phyloP scores from a whole-genome alignment of 2,888 invertebrate species.

The Laothoe populi region DNA sequence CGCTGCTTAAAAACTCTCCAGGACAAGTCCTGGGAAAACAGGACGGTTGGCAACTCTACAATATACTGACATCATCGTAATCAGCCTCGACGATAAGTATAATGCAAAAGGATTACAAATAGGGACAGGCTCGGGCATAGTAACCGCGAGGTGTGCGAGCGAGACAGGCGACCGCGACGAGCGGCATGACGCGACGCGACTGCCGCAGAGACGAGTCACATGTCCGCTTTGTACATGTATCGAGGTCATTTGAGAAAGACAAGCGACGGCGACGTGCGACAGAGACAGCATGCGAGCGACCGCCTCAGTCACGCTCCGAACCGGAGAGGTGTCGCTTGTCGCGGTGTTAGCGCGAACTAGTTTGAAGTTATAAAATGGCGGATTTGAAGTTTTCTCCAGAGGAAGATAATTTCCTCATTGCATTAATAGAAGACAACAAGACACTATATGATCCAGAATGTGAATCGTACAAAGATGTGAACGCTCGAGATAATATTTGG shows the following conservation, averaged over 20 bases:
- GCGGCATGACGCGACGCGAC: not conserved
- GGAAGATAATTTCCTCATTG: constrained; percentile 8
- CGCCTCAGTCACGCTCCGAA: not conserved
- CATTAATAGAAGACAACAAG: constrained; percentile 9
- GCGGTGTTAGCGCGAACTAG: not conserved
- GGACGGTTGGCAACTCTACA: too few species aligned
- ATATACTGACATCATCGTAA: too few species aligned
- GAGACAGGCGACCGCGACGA: constrained; percentile 16
- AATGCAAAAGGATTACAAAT: not conserved
- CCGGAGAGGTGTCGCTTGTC: constrained; percentile 12
- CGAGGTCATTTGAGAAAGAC: constrained; percentile 4
- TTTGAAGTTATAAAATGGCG: constrained; percentile 13
- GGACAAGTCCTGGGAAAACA: too few species aligned
- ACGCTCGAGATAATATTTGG: constrained; percentile 13
- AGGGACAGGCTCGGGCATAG: not conserved
- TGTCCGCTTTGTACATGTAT: not conserved
- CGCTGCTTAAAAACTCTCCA: too few species aligned
- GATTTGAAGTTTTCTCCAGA: constrained; percentile 12
- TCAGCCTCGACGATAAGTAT: too few species aligned
- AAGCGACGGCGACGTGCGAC: constrained; percentile 23
- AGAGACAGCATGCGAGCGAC: constrained; percentile 20
- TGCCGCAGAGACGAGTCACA: not conserved
- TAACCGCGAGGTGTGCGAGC: not conserved
- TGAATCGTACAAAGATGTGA: constrained; percentile 12
- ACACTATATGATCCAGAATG: constrained; percentile 9